phyloP scores from a whole-genome alignment of 2,113 vertebrate genomes.

The Phycodurus eques region DNA sequence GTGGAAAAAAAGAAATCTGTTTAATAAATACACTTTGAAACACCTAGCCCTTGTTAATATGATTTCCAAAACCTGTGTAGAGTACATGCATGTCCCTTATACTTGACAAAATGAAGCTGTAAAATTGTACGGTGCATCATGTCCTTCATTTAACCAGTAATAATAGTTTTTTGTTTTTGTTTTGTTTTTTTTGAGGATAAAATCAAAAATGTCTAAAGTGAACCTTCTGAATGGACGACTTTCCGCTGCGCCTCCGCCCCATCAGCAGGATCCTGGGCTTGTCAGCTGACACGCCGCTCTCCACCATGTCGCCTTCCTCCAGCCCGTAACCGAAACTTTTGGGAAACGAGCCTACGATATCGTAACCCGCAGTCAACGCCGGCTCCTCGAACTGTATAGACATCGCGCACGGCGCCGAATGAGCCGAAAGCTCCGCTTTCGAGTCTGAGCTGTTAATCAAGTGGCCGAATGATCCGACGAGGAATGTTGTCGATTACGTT shows the following conservation, averaged over 20 bases:
- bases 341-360: constrained; percentile 84
- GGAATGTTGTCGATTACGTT: constrained; percentile 24
- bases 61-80: too few relatives aligned
- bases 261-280: constrained; percentile 92
- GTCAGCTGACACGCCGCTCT: constrained; percentile 71
- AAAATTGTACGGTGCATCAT: too few relatives aligned
- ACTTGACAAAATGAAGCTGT: too few relatives aligned
- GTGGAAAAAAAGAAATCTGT: too few relatives aligned
- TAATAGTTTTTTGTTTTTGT: too few relatives aligned
- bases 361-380: constrained; percentile 76
- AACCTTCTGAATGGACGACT: constrained; percentile 99
- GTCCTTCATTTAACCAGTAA: too few relatives aligned
- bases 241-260: constrained; percentile 91
- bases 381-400: constrained; percentile 86
- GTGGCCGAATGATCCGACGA: not conserved
- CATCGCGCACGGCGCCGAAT: constrained; percentile 66
- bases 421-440: not conserved
- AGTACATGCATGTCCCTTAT: too few relatives aligned
- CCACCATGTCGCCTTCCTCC: constrained; percentile 81
- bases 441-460: not conserved
- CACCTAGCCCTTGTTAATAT: too few relatives aligned
- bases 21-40: too few relatives aligned
- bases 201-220: too few relatives aligned
- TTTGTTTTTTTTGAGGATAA: too few relatives aligned
- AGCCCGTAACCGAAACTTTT: constrained; percentile 91